Evolutionary conservation across 2,113 vertebrate species (phyloP), one percentile per base, ranked within the genome.

Genomic region (Mus spicilegus): DNA sequence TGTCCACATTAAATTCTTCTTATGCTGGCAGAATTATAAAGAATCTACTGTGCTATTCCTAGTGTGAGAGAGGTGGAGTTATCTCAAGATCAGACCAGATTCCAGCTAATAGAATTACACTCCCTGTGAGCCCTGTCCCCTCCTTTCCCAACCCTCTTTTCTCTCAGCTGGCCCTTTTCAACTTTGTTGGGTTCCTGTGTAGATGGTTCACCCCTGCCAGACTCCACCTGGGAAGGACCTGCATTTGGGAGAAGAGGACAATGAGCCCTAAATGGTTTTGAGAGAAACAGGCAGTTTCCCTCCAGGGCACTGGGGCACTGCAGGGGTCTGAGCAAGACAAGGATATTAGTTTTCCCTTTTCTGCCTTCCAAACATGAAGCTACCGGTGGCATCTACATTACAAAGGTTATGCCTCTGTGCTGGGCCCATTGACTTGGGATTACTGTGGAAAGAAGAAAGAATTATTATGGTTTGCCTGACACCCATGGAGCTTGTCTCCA

Each of bases 271-370:
- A 93, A 42, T 96, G 65, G 46, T 56, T 58, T 75, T 33, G 51
- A 87, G 69, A 76, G 78, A 89, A n/a, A 22, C 70, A 42, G 82
- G 36, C 75, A 89, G 82, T 87, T 85, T 85, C 13, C 1, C 73
- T 65, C 75, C 16, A 24, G 94, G 94, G 91, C 3, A 1, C 56
- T 1, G 56, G 94, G 51, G 61, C 76, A 90, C 33, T 8, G 65
- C 76, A 56, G 87, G 69, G 61, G 2, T 30, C 67, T 0, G 4
- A 84, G 54, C 51, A 89, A 94, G 65, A 36, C 94, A 30, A 95
- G 58, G 51, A 58, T 77, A 72, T 91, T 94, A 90, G 86, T 97
- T 95, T 95, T 85, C 54, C 9, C 73, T 96, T 95, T 56, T 88
- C 39, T 69, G 16, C 76, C 84, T 81, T 97, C 91, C 46, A 90